These are phyloP conservation scores for Periplaneta americana DNA, from an alignment of 1,140 invertebrate genomes.

Conservation along the genomic window DNA sequence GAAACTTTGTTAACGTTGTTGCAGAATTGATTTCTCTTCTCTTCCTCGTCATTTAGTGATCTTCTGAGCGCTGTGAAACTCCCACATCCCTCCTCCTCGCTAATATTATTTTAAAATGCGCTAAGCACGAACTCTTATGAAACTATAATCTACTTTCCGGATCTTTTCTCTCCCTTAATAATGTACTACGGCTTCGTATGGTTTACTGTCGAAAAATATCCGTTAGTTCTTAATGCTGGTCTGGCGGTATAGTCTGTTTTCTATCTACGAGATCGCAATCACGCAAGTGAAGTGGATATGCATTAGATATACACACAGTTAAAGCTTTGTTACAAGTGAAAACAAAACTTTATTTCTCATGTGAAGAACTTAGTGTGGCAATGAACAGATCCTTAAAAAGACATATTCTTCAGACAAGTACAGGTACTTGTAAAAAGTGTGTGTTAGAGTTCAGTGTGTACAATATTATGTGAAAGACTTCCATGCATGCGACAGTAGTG, in stretches of 20 bases:
- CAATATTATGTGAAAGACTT: too few relatives aligned
- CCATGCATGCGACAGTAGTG: too few relatives aligned
- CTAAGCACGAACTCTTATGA: background rate
- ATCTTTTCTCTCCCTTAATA: background rate
- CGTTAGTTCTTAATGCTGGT: background rate
- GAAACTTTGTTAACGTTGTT: background rate
- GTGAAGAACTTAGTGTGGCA: too few relatives aligned
- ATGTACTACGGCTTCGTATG: background rate
- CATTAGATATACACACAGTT: too few relatives aligned
- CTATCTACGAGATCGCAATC: too few relatives aligned
- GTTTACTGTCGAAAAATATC: background rate
- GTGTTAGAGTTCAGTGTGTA: too few relatives aligned
- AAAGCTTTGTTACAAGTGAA: too few relatives aligned
- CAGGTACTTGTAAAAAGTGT: too few relatives aligned
- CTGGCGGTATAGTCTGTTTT: background rate
- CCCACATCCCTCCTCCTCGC: background rate
- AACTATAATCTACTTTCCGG: background rate
- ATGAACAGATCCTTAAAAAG: too few relatives aligned
- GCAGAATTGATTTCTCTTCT: background rate
- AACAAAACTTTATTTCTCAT: too few relatives aligned
- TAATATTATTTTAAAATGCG: background rate
- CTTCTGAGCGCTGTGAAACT: background rate
- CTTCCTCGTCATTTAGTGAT: background rate
- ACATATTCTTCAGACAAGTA: too few relatives aligned
- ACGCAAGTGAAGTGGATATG: too few relatives aligned